Percentiles rank a stretch among this genome's conserved stretches.
These are phyloP conservation scores for Nephrocerus scutellatus DNA, from an alignment of 2,888 invertebrate genomes.

Conservation along the genomic window DNA sequence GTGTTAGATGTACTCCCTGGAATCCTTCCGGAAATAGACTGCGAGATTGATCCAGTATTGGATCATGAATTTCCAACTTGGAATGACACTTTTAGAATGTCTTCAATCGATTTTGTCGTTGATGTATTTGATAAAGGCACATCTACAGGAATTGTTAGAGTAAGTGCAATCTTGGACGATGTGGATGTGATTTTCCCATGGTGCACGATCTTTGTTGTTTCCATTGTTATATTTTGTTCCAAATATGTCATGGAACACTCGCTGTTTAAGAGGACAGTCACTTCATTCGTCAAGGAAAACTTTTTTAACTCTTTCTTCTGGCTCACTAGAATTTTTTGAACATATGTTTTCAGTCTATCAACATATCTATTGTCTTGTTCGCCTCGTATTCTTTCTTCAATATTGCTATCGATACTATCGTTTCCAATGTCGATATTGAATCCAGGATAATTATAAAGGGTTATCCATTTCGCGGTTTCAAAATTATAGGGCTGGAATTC, in stretches of 20 bases:
- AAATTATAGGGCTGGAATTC: too few species aligned
- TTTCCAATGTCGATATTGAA: too few species aligned
- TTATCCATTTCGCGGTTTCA: too few species aligned
- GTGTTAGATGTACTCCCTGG: too few species aligned
- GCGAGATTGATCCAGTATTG: slow-evolving; percentile 10
- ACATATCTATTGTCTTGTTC: too few species aligned
- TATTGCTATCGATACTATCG: too few species aligned
- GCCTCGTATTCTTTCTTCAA: too few species aligned
- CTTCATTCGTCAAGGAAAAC: not conserved
- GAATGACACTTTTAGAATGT: slow-evolving; percentile 17
- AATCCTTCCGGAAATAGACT: slow-evolving; percentile 10
- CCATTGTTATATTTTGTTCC: not conserved
- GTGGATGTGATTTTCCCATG: slow-evolving; percentile 10
- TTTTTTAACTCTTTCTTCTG: slow-evolving; percentile 1
- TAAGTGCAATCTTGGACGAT: slow-evolving; percentile 11
- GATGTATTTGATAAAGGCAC: slow-evolving; percentile 6
- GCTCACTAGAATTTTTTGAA: not conserved
- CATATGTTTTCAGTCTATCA: too few species aligned
- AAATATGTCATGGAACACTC: not conserved
- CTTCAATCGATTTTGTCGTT: slow-evolving; percentile 9
- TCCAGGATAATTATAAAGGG: too few species aligned
- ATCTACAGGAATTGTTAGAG: slow-evolving; percentile 11
- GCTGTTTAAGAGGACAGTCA: slow-evolving; percentile 1
- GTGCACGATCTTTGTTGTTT: slow-evolving; percentile 2
- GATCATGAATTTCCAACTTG: slow-evolving; percentile 8